A percentile compares a stretch with the other conserved stretches of the same genome.
Evolutionary conservation across 2,888 invertebrate genomes (phyloP).

Genomic region (Drosophila paramelanica): DNA sequence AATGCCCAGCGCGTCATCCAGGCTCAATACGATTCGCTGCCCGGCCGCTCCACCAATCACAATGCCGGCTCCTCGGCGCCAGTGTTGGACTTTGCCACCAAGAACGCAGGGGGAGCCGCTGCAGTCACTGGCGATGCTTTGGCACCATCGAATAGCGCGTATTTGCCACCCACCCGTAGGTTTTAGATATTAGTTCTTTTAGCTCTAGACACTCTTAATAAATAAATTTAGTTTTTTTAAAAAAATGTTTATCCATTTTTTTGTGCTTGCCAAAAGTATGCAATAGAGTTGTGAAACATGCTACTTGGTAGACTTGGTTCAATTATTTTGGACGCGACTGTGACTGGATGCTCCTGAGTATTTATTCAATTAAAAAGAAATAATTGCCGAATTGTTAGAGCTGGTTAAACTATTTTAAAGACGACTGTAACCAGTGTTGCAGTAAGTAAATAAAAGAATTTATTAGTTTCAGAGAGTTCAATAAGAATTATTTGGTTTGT

Average conservation of each 20-base stretch:
- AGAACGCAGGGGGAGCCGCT: slow-evolving; percentile 25
- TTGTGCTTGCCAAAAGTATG: slow-evolving; percentile 31
- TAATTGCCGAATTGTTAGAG: not conserved
- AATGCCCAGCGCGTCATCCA: slow-evolving; percentile 82
- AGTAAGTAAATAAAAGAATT: no score
- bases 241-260: not conserved
- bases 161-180: slow-evolving; percentile 75
- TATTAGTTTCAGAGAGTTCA: no score
- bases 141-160: slow-evolving; percentile 58
- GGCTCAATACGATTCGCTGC: slow-evolving; percentile 77
- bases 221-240: slow-evolving; percentile 33
- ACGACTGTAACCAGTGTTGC: not conserved
- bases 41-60: slow-evolving; percentile 69
- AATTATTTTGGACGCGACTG: slow-evolving; percentile 23
- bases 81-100: slow-evolving; percentile 76
- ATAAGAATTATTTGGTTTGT: no score
- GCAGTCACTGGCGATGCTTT: slow-evolving; percentile 26
- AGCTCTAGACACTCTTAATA: slow-evolving; percentile 32
- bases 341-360: no score
- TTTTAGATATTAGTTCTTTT: slow-evolving; percentile 47
- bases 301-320: no score
- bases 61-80: slow-evolving; percentile 73
- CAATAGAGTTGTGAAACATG: slow-evolving; percentile 4
- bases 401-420: not conserved
- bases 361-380: no score